phyloP scores from a whole-genome alignment of 2,113 vertebrate genomes.

The Brevimyrus niger region DNA sequence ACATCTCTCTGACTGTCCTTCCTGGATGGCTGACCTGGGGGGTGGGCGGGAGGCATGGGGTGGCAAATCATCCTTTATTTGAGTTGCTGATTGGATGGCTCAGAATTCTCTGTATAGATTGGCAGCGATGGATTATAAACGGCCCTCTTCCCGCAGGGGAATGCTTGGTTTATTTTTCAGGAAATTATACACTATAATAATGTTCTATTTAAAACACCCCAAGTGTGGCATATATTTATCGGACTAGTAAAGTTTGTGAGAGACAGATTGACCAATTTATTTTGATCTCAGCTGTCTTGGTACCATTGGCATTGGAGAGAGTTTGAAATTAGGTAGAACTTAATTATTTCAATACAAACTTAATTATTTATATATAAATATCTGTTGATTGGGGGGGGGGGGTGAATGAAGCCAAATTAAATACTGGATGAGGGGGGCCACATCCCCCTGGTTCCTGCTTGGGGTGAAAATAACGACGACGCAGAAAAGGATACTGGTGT shows the following conservation, averaged over 20 bases:
- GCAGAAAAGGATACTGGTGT: not conserved
- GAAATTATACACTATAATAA: slow-evolving; percentile 38
- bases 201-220: slow-evolving; percentile 37
- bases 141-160: not conserved
- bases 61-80: not conserved
- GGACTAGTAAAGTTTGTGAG: not conserved
- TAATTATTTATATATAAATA: not conserved
- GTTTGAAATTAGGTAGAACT: not conserved
- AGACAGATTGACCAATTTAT: not conserved
- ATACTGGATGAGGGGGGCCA: not conserved
- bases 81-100: not conserved
- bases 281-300: not conserved
- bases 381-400: not conserved
- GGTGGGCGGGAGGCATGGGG: no score
- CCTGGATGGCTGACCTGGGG: not conserved
- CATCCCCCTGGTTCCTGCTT: not conserved
- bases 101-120: not conserved
- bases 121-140: not conserved
- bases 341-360: not conserved
- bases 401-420: not conserved
- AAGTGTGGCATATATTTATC: slow-evolving; percentile 15
- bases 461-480: not conserved
- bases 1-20: not conserved
- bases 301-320: not conserved
- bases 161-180: not conserved